Conservation (phyloP, 2,797 vertebrate genomes). For the Triplophysa bombifrons region DNA sequence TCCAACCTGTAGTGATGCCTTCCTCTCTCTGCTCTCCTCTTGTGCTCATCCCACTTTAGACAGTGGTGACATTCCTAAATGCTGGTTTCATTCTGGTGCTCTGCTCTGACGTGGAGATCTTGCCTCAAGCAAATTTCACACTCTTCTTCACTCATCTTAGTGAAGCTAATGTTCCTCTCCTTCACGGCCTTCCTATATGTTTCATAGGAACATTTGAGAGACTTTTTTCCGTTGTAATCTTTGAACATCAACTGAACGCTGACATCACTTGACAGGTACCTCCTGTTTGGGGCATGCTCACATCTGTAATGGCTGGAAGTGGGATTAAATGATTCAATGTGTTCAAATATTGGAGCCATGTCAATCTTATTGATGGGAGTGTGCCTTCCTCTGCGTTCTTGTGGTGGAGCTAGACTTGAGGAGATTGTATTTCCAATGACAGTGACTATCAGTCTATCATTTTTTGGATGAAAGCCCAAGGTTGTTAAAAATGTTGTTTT, state of each 20-base stretch:
- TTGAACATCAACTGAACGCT: background rate
- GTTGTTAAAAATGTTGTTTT: constrained; percentile 7
- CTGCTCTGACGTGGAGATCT: background rate
- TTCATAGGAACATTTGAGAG: constrained; percentile 11
- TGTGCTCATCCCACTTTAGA: background rate
- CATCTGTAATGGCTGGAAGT: too few species aligned
- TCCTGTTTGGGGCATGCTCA: too few species aligned
- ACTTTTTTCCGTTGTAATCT: background rate
- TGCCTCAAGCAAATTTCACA: background rate
- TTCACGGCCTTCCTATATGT: background rate
- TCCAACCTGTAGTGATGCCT: constrained; percentile 2
- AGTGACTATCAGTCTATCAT: background rate
- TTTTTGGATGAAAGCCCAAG: background rate
- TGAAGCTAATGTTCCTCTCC: constrained; percentile 4
- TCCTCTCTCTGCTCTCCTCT: constrained; percentile 6
- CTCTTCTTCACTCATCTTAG: background rate
- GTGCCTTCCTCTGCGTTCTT: background rate
- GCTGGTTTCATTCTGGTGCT: background rate
- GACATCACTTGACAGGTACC: too few species aligned
- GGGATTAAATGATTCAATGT: background rate
- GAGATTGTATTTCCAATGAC: background rate
- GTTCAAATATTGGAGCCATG: background rate
- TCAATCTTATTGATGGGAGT: background rate
- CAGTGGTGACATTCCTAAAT: background rate
- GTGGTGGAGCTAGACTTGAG: background rate